Percentiles rank a stretch among this genome's conserved stretches.
These are phyloP conservation scores for Monodelphis domestica DNA, from an alignment of 2,797 vertebrate genomes.

Conservation along the genomic window DNA sequence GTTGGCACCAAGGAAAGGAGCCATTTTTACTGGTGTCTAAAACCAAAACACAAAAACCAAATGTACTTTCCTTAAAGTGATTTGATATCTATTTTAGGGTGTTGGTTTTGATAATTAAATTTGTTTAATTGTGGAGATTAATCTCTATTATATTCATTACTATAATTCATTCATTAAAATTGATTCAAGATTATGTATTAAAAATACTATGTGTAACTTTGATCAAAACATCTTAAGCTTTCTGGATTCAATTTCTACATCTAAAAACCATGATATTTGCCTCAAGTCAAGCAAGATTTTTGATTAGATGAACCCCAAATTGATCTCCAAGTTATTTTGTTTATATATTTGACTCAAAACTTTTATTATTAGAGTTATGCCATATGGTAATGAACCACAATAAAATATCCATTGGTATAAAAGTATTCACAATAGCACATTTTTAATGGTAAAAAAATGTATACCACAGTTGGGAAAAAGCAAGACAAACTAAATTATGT, in stretches of 20 bases:
- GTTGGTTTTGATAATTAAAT: conserved; percentile 30
- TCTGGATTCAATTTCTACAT: background rate
- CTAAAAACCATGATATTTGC: background rate
- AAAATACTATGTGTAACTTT: background rate
- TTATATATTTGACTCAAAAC: background rate
- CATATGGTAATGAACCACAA: background rate
- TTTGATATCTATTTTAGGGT: background rate
- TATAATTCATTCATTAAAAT: conserved; percentile 38
- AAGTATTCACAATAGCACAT: background rate
- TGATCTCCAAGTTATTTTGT: background rate
- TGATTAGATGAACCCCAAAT: background rate
- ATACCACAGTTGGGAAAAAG: background rate
- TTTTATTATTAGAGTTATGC: background rate
- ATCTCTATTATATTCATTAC: background rate
- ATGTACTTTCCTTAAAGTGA: conserved; percentile 40
- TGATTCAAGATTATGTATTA: background rate
- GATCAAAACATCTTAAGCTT: background rate
- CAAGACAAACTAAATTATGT: background rate
- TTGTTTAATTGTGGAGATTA: conserved; percentile 37
- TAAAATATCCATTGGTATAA: background rate
- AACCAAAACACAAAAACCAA: background rate
- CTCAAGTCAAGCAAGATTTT: background rate
- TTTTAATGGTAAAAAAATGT: background rate
- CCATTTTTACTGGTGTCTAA: conserved; percentile 51
- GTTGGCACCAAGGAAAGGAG: conserved; percentile 1